Base-by-base conservation (phyloP, 2,888 invertebrate species). In the Carpatolechia fugitivella region DNA sequence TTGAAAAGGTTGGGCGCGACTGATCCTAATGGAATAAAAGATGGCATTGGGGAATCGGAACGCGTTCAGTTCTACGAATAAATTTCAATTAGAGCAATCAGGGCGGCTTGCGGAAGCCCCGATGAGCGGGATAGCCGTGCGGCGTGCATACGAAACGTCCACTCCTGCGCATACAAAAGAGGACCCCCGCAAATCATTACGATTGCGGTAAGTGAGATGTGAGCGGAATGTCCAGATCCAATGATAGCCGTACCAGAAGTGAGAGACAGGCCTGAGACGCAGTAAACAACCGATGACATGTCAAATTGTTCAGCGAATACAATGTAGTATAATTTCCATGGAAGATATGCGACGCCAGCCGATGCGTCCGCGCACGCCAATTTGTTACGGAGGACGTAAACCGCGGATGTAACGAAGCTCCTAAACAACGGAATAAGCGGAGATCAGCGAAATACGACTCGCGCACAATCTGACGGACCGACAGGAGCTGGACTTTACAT, bases 61-160 rank as follows among this genome's bases (percentile, higher is more conserved):
- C 74, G 74, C 76, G 76, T 74, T 64, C 65, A 60, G 61, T 61
- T 63, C 68, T 63, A 64, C 72, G 71, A 77, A 82, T 85, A 82
- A 85, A 85, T 84, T 85, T 86, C 84, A 87, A 87, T 87, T 87
- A 87, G 84, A 82, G 83, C 84, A 84, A 81, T 81, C 79, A 74
- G 76, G 72, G 66, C 70, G 72, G 69, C 72, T 82, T 79, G 80
- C 86, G 86, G 89, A 87, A 89, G 83, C 76, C 71, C 68, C 74
- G 75, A 82, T 82, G 76, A 71, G 74, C 73, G 72, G 79, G 82
- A 74, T 76, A 72, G 77, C 70, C 72, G 67, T 70, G 76, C 75
- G 78, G 74, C 77, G 76, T 69, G 82, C 82, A 80, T 83, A 79
- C 79, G 70, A 78, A 81, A 67, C 55, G 65, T 66, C 68, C 70